Evolutionary conservation across 1,140 invertebrate species (phyloP), one percentile per base, ranked within the genome.

Genomic region (Venturia canescens): DNA sequence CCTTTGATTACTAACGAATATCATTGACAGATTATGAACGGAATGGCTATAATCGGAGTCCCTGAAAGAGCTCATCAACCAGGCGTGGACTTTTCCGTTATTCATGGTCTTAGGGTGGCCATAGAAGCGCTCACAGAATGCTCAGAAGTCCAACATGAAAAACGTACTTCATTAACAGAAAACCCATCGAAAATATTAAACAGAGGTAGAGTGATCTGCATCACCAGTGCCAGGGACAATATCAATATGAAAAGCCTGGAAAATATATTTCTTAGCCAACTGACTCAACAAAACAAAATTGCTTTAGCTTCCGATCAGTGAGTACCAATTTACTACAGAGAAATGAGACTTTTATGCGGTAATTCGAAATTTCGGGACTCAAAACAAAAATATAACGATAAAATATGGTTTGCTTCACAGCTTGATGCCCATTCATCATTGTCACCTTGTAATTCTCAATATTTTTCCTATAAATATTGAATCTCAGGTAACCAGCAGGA

Each of bases 391-490:
- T 44, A 44, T 44, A 44, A 44, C 7, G 13, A 44, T 11, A 4
- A 44, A 1, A 13, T 44, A 11, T 74, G 53, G 78, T 81, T 84
- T 84, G 87, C 80, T 84, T 93, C 93, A 85, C 88, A 96, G 95
- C 83, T 92, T 95, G 74, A 88, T 97, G 76, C 91, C 94, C 6
- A 95, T 98, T 81, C 94, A 98, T 89, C 95, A 97, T 89, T 98
- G 97, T 87, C 97, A 98, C 89, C 91, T 98, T 70, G 95, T 98
- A 5, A 95, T 98, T 84, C 93, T 99, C 1, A 98, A 98, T 91
- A 95, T 97, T 26, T 96, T 95, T 85, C 97, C 97, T 2, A 94
- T 96, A 76, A 96, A 95, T 81, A 93, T 95, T 13, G 95, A 96
- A 63, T 94, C 94, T 2, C 93, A 95, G 89, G 96, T 98, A 3